Conservation (phyloP, 2,888 invertebrate genomes). For the Andrena camellia region DNA sequence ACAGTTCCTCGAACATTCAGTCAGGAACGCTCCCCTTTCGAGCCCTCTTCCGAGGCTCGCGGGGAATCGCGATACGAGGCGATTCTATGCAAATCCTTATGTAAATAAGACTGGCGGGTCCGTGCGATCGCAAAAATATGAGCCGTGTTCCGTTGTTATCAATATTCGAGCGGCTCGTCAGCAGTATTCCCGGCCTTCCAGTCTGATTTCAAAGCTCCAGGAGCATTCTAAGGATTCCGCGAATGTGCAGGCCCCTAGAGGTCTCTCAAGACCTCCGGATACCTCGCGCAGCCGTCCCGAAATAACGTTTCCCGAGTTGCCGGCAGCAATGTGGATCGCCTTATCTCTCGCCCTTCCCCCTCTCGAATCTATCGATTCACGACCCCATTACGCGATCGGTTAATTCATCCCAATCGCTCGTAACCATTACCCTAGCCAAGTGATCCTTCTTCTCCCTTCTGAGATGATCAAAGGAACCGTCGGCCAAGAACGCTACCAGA, state of each 20-base stretch:
- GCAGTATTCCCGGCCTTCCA: conserved; percentile 1
- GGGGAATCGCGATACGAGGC: not conserved
- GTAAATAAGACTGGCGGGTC: conserved; percentile 4
- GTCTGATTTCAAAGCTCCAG: conserved; percentile 11
- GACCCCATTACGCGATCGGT: not conserved
- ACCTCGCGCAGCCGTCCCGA: not conserved
- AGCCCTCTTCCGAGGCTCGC: not conserved
- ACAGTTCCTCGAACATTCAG: not conserved
- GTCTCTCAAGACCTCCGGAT: not conserved
- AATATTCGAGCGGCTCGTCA: conserved; percentile 8
- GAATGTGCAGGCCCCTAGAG: conserved; percentile 10
- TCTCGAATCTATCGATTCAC: not conserved
- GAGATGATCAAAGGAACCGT: conserved; percentile 4
- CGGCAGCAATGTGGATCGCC: not conserved
- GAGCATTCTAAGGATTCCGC: conserved; percentile 17
- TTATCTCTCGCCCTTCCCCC: not conserved
- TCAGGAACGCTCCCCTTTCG: not conserved
- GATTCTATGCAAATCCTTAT: conserved; percentile 5
- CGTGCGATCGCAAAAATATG: conserved; percentile 7
- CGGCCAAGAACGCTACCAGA: not conserved
- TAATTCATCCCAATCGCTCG: conserved; percentile 4
- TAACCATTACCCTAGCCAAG: not conserved
- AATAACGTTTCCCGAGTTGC: conserved; percentile 8
- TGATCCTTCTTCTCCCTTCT: not conserved
- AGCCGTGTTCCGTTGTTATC: conserved; percentile 2